phyloP scores from a whole-genome alignment of 2,797 vertebrate species.

The Malacoraja senta region DNA sequence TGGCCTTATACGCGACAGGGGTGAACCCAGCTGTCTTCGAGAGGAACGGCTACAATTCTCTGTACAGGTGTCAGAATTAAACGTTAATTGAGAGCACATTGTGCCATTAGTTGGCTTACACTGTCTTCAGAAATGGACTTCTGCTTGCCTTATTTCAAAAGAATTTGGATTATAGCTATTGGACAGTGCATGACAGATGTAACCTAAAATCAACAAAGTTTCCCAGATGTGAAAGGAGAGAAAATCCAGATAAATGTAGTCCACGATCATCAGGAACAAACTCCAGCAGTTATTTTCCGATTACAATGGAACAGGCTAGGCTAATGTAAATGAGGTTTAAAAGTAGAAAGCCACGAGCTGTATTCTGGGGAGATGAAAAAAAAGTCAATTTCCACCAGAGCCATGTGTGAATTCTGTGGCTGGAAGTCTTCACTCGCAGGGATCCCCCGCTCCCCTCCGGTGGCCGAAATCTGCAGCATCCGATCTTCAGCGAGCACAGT shows the following conservation, averaged over 20 bases:
- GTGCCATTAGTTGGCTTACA: not conserved
- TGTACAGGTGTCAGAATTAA: not conserved
- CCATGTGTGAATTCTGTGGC: not conserved
- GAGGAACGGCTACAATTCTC: not conserved
- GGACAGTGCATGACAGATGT: too few relatives aligned
- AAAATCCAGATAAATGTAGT: not conserved
- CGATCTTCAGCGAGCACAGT: too few relatives aligned
- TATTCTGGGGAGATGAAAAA: not conserved
- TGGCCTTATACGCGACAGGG: too few relatives aligned
- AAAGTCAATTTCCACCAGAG: not conserved
- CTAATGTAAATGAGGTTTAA: not conserved
- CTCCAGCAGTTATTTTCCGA: not conserved
- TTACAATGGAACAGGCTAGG: not conserved
- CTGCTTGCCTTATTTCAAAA: not conserved
- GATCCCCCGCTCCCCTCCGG: not conserved
- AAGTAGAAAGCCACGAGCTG: not conserved
- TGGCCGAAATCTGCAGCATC: too few relatives aligned
- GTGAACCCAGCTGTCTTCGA: too few relatives aligned
- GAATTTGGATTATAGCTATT: not conserved
- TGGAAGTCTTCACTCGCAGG: not conserved
- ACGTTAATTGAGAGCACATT: not conserved
- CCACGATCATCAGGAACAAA: too few relatives aligned
- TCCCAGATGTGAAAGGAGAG: not conserved
- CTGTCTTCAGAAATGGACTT: not conserved
- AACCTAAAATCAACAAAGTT: not conserved